Base-by-base conservation (phyloP, 2,888 invertebrate species). In the Dendrolimus pini region DNA sequence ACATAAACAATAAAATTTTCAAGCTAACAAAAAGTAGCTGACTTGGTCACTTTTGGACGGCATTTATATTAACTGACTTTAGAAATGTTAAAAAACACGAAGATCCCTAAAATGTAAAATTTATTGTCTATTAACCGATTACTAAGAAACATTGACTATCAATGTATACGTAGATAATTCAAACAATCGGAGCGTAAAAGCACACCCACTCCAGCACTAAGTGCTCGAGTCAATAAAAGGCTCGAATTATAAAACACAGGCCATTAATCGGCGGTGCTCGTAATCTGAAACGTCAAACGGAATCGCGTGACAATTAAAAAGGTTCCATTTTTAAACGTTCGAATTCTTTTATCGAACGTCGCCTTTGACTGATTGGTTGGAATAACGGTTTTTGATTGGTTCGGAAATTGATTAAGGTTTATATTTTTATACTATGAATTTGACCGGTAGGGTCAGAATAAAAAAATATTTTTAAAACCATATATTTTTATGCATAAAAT, bases 221-320 rank as follows among this genome's bases (percentile, higher is more conserved):
- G 81, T 80, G 75, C 75, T 72, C 72, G 69, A 74, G 83, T 89
- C 88, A 85, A 88, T 89, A 71, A 72, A 47, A 47, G 47, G 47
- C 72, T 74, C 68, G 73, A 74, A 82, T 75, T 74, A 71, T 72
- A 75, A 80, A 77, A 72, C 52, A 68, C 72, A 67, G 65, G 63
- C 74, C 81, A 82, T 84, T 85, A 83, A 85, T 80, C 47, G 47
- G 77, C 70, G 14, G 54, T 30, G 65, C 64, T 47, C 67, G 72
- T 84, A 83, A 88, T 88, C 87, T 84, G 63, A 72, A 78, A 82
- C 77, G 87, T 87, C 87, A 83, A 82, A 82, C 75, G 80, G 69
- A 82, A 83, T 85, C 80, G 82, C 82, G 83, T 79, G 81, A 77
- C 83, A 81, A 79, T 72, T 78, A 82, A 85, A 85, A 84, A 85